Percentiles rank a stretch among this genome's conserved stretches.
These are phyloP conservation scores for Diprion similis DNA, from an alignment of 1,140 invertebrate species.

Conservation along the genomic window DNA sequence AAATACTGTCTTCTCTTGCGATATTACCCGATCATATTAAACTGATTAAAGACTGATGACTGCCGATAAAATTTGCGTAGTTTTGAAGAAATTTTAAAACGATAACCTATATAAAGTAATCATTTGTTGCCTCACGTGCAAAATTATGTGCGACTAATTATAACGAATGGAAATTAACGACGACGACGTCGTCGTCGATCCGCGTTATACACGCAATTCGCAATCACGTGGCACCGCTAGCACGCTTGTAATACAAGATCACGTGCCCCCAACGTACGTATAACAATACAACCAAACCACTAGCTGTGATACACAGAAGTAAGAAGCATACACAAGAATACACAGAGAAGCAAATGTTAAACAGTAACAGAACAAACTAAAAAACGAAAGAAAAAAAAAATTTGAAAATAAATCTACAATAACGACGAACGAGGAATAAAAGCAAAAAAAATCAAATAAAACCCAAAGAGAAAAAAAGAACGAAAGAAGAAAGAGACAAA, in stretches of 20 bases:
- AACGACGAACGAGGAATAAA: neutral
- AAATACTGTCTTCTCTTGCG: no score
- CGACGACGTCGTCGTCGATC: neutral
- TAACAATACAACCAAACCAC: neutral
- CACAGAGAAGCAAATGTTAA: no score
- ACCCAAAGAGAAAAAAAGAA: conserved; percentile 5
- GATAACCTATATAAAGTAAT: no score
- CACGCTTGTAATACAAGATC: neutral
- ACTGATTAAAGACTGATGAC: no score
- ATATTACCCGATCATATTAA: no score
- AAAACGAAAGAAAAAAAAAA: neutral
- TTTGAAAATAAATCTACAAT: neutral
- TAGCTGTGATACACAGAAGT: neutral
- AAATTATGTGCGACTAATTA: no score
- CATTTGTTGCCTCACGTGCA: no score
- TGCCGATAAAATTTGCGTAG: no score
- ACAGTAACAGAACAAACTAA: neutral
- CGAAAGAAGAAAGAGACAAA: conserved; percentile 12
- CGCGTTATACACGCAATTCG: neutral
- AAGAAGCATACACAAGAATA: no score
- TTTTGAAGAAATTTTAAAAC: no score
- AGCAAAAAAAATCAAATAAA: neutral
- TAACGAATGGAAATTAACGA: no score
- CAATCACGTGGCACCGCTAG: neutral
- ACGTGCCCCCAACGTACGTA: neutral